Percentiles rank a stretch among this genome's conserved stretches.
phyloP scores from a whole-genome alignment of 2,888 invertebrate species.

The Metopia argyrocephala region DNA sequence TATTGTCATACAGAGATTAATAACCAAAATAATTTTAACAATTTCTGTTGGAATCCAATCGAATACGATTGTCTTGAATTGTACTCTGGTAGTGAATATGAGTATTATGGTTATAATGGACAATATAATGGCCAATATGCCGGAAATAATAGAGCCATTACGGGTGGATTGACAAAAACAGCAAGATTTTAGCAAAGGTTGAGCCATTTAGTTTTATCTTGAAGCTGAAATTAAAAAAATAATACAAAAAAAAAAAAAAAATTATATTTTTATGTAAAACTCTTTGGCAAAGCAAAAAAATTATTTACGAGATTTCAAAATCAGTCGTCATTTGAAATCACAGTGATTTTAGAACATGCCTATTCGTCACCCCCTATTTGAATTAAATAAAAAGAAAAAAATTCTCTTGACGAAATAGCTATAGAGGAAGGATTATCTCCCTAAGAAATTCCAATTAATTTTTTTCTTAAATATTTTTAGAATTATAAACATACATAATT shows the following conservation, averaged over 20 bases:
- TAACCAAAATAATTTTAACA: constrained; percentile 87
- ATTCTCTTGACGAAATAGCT: too few species aligned
- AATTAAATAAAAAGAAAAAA: too few species aligned
- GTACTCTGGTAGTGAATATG: constrained; percentile 83
- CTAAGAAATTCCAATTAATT: too few species aligned
- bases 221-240: constrained; percentile 38
- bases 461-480: too few species aligned
- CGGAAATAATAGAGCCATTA: constrained; percentile 86
- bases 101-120: constrained; percentile 85
- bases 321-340: too few species aligned
- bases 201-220: constrained; percentile 72
- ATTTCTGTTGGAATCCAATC: constrained; percentile 84
- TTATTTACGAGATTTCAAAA: too few species aligned
- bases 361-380: too few species aligned
- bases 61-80: constrained; percentile 88
- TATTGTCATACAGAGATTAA: constrained; percentile 90
- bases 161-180: constrained; percentile 86
- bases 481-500: too few species aligned
- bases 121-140: constrained; percentile 85
- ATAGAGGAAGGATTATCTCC: too few species aligned
- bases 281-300: too few species aligned
- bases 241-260: not conserved
- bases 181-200: constrained; percentile 82
- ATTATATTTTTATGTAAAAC: not conserved
- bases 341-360: too few species aligned